phyloP scores from a whole-genome alignment of 2,888 invertebrate species.

The Callosobruchus maculatus region DNA sequence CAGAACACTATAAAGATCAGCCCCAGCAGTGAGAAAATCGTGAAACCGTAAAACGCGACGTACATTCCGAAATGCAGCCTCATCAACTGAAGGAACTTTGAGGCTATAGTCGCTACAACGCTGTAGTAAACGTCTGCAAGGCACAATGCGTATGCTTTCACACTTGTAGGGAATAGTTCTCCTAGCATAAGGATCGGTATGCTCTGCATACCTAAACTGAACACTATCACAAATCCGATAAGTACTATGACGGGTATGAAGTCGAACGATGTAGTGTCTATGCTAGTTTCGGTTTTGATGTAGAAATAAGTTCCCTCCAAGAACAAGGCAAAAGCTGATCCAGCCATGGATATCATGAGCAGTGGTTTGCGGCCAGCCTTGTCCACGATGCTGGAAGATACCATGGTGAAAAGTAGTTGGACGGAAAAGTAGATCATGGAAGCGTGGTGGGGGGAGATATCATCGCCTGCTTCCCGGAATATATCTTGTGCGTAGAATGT shows the following conservation, averaged over 20 bases:
- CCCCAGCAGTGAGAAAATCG: constrained; percentile 57
- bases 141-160: constrained; percentile 56
- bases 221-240: constrained; percentile 51
- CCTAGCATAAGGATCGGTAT: constrained; percentile 53
- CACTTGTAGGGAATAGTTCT: constrained; percentile 56
- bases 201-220: constrained; percentile 54
- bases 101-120: constrained; percentile 48
- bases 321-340: constrained; percentile 46
- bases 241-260: constrained; percentile 49
- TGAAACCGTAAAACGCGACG: constrained; percentile 64
- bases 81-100: constrained; percentile 51
- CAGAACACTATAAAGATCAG: constrained; percentile 57
- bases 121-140: constrained; percentile 54
- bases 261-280: constrained; percentile 41
- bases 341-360: constrained; percentile 52
- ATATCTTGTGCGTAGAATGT: constrained; percentile 59
- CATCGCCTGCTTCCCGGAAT: constrained; percentile 44
- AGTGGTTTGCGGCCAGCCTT: constrained; percentile 54
- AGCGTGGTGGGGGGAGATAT: constrained; percentile 44
- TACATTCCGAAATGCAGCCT: constrained; percentile 58
- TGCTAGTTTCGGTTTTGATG: constrained; percentile 41
- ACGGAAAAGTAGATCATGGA: constrained; percentile 47
- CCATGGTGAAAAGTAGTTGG: constrained; percentile 55
- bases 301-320: constrained; percentile 51
- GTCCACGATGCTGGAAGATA: constrained; percentile 59